Evolutionary conservation across 2,113 vertebrate species (phyloP).

Genomic region (Syngnathoides biaculeatus): DNA sequence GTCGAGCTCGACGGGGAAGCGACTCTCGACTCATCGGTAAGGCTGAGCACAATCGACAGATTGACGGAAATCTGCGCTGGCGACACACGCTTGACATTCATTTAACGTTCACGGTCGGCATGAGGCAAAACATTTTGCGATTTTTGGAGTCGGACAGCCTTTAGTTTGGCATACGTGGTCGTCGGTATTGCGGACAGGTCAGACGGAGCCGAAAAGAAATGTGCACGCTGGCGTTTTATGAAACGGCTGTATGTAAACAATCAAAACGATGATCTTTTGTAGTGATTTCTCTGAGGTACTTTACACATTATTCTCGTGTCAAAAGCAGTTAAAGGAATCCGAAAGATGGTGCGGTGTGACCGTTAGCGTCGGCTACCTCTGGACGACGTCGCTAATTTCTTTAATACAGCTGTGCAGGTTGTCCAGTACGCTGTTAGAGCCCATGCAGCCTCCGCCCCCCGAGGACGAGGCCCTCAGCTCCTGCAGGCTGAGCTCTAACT

Average conservation of each 20-base stretch:
- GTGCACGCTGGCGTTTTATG: slow-evolving; percentile 63
- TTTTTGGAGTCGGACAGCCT: slow-evolving; percentile 36
- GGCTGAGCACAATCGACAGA: slow-evolving; percentile 25
- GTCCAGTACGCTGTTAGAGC: slow-evolving; percentile 86
- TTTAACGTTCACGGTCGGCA: slow-evolving; percentile 19
- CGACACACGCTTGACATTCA: slow-evolving; percentile 51
- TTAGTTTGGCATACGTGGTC: slow-evolving; percentile 49
- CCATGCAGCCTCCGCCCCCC: slow-evolving; percentile 73
- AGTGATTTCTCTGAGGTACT: slow-evolving; percentile 74
- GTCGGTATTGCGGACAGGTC: slow-evolving; percentile 66
- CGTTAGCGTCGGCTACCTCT: slow-evolving; percentile 90
- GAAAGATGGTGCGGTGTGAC: background rate
- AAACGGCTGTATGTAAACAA: slow-evolving; percentile 72
- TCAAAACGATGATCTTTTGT: slow-evolving; percentile 52
- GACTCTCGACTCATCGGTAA: slow-evolving; percentile 21
- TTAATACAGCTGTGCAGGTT: slow-evolving; percentile 94
- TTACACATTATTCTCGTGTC: slow-evolving; percentile 47
- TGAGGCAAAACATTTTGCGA: slow-evolving; percentile 25
- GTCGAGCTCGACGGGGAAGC: slow-evolving; percentile 19
- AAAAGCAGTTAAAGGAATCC: background rate
- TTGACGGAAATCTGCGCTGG: slow-evolving; percentile 18
- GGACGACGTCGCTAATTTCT: slow-evolving; percentile 97
- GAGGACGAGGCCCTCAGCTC: slow-evolving; percentile 92
- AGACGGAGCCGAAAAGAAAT: slow-evolving; percentile 49
- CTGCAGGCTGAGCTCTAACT: slow-evolving; percentile 94